Percentiles rank a stretch among this genome's conserved stretches.
These are phyloP conservation scores for Gonioctena quinquepunctata DNA, from an alignment of 1,140 invertebrate genomes.

Conservation along the genomic window DNA sequence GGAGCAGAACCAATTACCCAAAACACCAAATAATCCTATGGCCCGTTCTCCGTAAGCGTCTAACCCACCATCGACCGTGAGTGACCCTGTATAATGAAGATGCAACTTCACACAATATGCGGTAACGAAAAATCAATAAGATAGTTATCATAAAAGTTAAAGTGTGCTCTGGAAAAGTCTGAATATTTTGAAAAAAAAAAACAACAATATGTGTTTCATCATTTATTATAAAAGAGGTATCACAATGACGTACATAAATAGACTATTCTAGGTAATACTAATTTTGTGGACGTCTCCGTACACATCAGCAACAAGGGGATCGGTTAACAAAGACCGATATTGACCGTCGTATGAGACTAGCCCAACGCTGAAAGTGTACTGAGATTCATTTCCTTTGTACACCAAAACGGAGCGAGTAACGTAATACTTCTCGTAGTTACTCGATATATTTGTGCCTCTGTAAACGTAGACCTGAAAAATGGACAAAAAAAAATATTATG, in stretches of 20 bases:
- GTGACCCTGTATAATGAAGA: too few relatives aligned
- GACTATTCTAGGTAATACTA: background rate
- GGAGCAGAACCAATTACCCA: too few relatives aligned
- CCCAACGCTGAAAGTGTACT: constrained; percentile 42
- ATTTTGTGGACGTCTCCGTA: constrained; percentile 11
- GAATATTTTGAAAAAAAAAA: too few relatives aligned
- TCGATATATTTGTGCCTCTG: constrained; percentile 26
- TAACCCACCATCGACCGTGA: too few relatives aligned
- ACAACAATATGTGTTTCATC: too few relatives aligned
- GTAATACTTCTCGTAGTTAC: constrained; percentile 33
- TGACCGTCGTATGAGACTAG: constrained; percentile 34
- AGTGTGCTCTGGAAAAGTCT: too few relatives aligned
- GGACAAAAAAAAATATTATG: background rate
- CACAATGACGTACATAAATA: background rate
- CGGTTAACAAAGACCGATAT: constrained; percentile 16
- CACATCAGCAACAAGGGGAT: constrained; percentile 12
- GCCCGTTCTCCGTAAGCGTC: too few relatives aligned
- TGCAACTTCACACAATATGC: too few relatives aligned
- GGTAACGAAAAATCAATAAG: too few relatives aligned
- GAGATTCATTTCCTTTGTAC: constrained; percentile 39
- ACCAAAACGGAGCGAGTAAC: constrained; percentile 38
- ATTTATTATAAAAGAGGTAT: background rate
- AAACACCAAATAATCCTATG: too few relatives aligned
- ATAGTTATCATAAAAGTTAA: too few relatives aligned
- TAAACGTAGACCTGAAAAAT: constrained; percentile 38